Evolutionary conservation across 1,140 invertebrate species (phyloP), one percentile per base, ranked within the genome.

Genomic region (Parapsyche elsis): DNA sequence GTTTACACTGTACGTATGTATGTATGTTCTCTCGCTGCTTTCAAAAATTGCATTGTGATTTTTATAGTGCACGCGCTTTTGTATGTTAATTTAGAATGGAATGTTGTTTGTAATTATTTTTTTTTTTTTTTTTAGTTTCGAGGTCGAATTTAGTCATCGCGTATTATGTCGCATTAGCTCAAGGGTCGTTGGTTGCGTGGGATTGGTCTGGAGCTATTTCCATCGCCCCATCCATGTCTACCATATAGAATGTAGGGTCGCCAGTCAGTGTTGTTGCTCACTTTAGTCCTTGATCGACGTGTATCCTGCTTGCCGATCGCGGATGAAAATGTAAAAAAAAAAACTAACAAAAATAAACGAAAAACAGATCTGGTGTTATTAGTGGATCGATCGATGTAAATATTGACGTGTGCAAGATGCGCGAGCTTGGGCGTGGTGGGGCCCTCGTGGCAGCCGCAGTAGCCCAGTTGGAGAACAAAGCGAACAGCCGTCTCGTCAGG

Each of bases 401-500:
- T 57, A 30, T 24, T 45, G 46, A 38, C 71, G 70, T 26, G 9
- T 44, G 45, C 77, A 70, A 46, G 44, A 83, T 81, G 82, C 67
- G 82, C 10, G 80, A 81, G 80, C 71, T 78, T 59, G 80, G 78
- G 76, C 78, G 88, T 85, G 88, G 87, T 83, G 88, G 88, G 84
- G 88, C 88, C 86, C 84, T 88, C 83, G 88, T 88, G 73, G 87
- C 88, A 79, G 87, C 88, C 84, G 88, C 88, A 81, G 88, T 89
- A 84, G 88, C 88, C 80, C 85, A 86, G 79, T 83, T 89, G 80
- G 85, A 88, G 85, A 88, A 86, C 83, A 77, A 77, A 71, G 45
- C 87, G 87, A 26, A 84, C 86, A 74, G 81, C 81, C 71, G 82
- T 79, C 83, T 86, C 85, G 81, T 84, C 80, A 77, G 49, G 59